Evolutionary conservation across 2,888 invertebrate species (phyloP), one percentile per base, ranked within the genome.

Genomic region (Andrena chrysosceles): DNA sequence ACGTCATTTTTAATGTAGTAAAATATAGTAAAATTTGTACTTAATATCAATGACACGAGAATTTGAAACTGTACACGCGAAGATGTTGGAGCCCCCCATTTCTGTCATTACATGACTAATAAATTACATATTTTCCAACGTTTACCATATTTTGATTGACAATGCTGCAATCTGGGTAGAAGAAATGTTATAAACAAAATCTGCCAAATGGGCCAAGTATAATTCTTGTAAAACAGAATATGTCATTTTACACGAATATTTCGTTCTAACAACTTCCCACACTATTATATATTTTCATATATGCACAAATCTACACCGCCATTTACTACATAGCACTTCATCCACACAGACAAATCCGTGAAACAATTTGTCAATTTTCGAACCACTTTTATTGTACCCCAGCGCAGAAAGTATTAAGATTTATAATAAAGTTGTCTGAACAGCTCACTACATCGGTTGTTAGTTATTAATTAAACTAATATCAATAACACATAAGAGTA

Each of bases 341-440:
- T 7, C 29, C 33, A 56, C 52, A 52, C 52, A 52, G 60, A 54
- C 54, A 62, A 68, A n/a, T 77, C 60, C 68, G 64, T 69, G 49
- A 31, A 68, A 10, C 56, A 66, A 62, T 64, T 49, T 13, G 63
- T 71, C 42, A 60, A 75, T 13, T 69, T 69, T 56, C 33, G 64
- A 85, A 79, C n/a, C 20, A 33, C 42, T 73, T 66, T 48, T 66
- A 62, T 72, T 59, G 42, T 78, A 80, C 56, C 63, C 56, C 54
- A 74, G 60, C 77, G 67, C 62, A 78, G 68, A 81, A 87, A 88
- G 82, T 82, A 83, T 79, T 73, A 80, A 64, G 31, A 52, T 79
- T 72, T 85, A 42, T 35, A 23, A 83, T 64, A 26, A 76, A 64
- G 74, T 66, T 71, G 72, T 82, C 72, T 62, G 60, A 79, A 76